Evolutionary conservation across 2,888 invertebrate genomes (phyloP).

Genomic region (Drosophila kuntzei): DNA sequence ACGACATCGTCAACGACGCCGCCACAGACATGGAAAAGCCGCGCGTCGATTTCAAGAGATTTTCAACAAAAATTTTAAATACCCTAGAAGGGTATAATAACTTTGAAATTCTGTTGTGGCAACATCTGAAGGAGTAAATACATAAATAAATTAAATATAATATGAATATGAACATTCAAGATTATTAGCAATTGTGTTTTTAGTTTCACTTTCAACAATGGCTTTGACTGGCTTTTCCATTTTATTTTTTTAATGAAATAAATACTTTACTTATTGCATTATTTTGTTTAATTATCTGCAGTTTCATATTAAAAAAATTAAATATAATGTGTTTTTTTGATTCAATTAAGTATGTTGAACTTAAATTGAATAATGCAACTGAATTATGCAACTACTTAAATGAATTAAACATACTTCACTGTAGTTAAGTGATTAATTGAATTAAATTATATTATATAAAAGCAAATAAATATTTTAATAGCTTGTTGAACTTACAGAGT

Average conservation of each 20-base stretch:
- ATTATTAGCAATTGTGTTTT: neutral
- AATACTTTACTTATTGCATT: neutral
- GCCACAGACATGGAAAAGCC: constrained; percentile 60
- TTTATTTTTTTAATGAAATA: neutral
- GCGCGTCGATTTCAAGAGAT: constrained; percentile 70
- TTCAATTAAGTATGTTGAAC: neutral
- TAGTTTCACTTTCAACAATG: neutral
- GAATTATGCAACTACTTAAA: neutral
- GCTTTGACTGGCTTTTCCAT: neutral
- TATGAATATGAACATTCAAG: neutral
- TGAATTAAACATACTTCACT: neutral
- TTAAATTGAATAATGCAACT: neutral
- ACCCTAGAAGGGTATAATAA: constrained; percentile 27
- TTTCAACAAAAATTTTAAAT: constrained; percentile 59
- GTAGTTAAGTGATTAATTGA: neutral
- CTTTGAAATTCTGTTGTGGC: constrained; percentile 15
- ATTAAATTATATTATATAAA: too few species aligned
- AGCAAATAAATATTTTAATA: neutral
- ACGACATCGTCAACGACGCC: constrained; percentile 59
- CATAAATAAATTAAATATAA: neutral
- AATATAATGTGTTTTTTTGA: neutral
- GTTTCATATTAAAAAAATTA: too few species aligned
- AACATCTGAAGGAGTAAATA: too few species aligned
- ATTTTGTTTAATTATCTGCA: neutral
- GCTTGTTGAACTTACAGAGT: constrained; percentile 23